These are phyloP conservation scores for Papio anubis DNA, from an alignment of 2,113 vertebrate species.

Conservation along the genomic window DNA sequence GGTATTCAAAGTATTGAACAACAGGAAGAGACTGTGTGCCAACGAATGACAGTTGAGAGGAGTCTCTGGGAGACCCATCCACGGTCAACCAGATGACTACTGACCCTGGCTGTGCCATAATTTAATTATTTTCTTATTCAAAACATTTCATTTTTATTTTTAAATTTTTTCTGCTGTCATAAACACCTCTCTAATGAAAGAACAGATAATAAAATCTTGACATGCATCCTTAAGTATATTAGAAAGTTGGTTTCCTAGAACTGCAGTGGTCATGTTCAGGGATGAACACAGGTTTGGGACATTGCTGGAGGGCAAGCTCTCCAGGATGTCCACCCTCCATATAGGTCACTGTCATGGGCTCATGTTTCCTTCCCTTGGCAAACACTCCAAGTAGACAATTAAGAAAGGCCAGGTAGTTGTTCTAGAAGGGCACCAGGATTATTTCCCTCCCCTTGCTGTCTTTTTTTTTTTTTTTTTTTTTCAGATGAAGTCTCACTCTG, in stretches of 20 bases:
- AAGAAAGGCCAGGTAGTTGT: neutral
- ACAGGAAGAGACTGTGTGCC: no score
- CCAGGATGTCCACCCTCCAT: rapidly evolving
- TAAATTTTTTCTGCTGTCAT: neutral
- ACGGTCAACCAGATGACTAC: neutral
- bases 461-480: no score
- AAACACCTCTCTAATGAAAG: neutral
- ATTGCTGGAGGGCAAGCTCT: neutral
- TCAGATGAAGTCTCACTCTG: no score
- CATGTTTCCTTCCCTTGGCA: neutral
- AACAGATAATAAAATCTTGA: neutral
- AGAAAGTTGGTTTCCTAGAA: neutral
- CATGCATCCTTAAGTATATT: neutral
- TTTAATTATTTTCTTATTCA: neutral
- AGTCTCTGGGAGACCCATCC: neutral
- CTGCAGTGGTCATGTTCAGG: neutral
- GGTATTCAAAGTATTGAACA: neutral
- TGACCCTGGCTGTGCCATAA: neutral
- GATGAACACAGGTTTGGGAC: neutral
- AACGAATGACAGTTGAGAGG: neutral
- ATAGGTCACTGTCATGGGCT: neutral
- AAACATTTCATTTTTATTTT: neutral
- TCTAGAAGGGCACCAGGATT: neutral
- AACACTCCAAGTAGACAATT: neutral
- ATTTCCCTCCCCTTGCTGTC: neutral